Evolutionary conservation across 2,888 invertebrate genomes (phyloP).

Genomic region (Isotomurus palustris): DNA sequence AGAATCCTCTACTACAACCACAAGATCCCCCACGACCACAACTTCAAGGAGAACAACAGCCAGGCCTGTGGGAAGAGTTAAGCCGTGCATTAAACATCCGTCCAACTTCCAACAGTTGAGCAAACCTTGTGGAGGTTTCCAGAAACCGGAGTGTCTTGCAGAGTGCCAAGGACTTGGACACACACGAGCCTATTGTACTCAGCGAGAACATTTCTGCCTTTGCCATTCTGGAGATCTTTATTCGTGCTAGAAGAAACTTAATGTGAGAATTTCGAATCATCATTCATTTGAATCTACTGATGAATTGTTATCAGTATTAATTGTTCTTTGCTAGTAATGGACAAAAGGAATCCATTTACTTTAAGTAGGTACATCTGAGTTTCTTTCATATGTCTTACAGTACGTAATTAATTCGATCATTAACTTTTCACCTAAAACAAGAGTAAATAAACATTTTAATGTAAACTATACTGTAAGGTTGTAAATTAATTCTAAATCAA

Average conservation of each 20-base stretch:
- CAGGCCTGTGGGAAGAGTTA: conserved; percentile 8
- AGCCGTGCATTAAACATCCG: conserved; percentile 43
- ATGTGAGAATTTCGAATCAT: no score
- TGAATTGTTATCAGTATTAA: no score
- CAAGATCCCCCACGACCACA: neutral
- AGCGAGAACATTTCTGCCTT: conserved; percentile 39
- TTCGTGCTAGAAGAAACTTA: conserved; percentile 38
- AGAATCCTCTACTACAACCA: neutral
- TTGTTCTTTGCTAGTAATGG: no score
- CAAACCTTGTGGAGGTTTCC: conserved; percentile 41
- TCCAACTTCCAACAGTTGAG: conserved; percentile 38
- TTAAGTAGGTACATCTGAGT: no score
- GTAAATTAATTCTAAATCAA: no score
- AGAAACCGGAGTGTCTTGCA: conserved; percentile 33
- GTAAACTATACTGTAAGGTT: no score
- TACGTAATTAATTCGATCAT: no score
- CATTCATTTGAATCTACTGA: no score
- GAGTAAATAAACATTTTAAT: no score
- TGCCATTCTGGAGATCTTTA: conserved; percentile 44
- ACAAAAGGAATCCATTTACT: no score
- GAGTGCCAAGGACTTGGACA: conserved; percentile 40
- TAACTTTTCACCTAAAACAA: no score
- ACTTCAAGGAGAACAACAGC: neutral
- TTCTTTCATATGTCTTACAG: no score
- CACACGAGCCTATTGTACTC: conserved; percentile 32